Conservation (phyloP, 2,113 vertebrate species). For the Rhinichthys klamathensis region DNA sequence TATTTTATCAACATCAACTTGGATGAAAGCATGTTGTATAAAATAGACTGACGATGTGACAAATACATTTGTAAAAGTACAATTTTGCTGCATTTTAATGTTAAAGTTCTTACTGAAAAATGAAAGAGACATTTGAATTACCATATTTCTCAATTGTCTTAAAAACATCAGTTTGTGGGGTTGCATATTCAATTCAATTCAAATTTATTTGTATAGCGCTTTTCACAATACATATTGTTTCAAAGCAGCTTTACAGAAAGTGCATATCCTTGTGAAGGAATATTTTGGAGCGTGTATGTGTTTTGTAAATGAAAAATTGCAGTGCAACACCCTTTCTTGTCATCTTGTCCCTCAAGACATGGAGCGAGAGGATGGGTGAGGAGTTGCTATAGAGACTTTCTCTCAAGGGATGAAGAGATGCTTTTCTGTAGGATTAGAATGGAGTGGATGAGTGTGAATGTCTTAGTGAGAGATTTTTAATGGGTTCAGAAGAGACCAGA, state of each 20-base stretch:
- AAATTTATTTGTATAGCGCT: too few species aligned
- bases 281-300: not conserved
- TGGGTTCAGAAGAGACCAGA: not conserved
- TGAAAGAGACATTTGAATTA: not conserved
- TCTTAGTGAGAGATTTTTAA: not conserved
- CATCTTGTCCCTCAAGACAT: not conserved
- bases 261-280: not conserved
- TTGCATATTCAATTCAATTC: too few species aligned
- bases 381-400: constrained; percentile 35
- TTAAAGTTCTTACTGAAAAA: not conserved
- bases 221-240: too few species aligned
- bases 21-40: not conserved
- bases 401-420: not conserved
- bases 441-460: not conserved
- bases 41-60: not conserved
- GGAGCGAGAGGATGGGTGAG: not conserved
- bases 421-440: not conserved
- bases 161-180: not conserved
- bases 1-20: not conserved
- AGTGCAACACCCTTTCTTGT: not conserved
- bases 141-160: not conserved
- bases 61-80: not conserved
- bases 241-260: too few species aligned
- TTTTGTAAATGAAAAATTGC: not conserved
- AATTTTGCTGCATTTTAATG: not conserved